phyloP scores from a whole-genome alignment of 2,888 invertebrate species.

The Metopia argyrocephala region DNA sequence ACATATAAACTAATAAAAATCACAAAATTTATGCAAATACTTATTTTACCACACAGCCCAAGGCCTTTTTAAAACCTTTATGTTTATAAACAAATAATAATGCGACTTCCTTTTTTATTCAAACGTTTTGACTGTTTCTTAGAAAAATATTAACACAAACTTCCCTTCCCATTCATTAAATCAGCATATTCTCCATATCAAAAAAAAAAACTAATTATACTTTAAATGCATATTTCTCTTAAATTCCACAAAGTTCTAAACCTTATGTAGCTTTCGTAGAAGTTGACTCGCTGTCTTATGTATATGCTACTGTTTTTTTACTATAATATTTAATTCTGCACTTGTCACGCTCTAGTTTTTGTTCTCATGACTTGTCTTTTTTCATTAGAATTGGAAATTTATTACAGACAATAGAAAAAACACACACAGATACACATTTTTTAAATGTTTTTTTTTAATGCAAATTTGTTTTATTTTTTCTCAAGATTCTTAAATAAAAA shows the following conservation, averaged over 20 bases:
- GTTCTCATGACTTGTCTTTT: constrained; percentile 68
- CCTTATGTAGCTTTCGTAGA: background rate
- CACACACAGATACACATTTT: background rate
- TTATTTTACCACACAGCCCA: background rate
- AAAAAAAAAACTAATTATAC: background rate
- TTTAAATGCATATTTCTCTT: background rate
- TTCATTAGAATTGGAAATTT: background rate
- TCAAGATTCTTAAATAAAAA: background rate
- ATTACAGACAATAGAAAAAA: background rate
- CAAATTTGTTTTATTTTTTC: constrained; percentile 4
- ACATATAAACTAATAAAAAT: background rate
- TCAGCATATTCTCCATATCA: background rate
- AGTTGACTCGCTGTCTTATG: background rate
- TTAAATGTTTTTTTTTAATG: constrained; percentile 20
- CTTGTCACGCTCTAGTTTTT: constrained; percentile 69
- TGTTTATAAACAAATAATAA: constrained; percentile 2
- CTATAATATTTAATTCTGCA: constrained; percentile 47
- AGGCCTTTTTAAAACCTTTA: constrained; percentile 13
- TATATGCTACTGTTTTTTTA: background rate
- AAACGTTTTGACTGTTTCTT: background rate
- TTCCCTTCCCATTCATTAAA: constrained; percentile 18
- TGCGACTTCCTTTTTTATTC: constrained; percentile 12
- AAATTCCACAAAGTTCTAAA: constrained; percentile 28
- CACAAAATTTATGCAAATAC: background rate
- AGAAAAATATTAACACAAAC: background rate